These are phyloP conservation scores for Peromyscus aztecus DNA, from an alignment of 2,797 vertebrate species.

Conservation along the genomic window DNA sequence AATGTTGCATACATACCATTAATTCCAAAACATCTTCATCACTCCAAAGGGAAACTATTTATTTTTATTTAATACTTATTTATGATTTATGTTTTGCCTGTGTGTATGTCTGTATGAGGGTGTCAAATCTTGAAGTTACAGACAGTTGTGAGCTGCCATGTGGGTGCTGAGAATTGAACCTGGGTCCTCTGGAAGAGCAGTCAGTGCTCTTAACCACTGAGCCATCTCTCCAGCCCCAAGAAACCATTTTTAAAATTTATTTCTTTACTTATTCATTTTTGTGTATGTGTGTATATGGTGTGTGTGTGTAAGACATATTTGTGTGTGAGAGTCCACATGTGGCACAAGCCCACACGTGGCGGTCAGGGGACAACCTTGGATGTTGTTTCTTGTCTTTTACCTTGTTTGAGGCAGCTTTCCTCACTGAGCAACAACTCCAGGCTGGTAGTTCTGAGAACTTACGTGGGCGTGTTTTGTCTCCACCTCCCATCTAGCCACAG, in stretches of 20 bases:
- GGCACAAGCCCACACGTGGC: not conserved
- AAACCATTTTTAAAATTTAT: not conserved
- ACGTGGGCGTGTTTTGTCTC: not conserved
- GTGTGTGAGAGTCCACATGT: not conserved
- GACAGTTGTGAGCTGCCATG: not conserved
- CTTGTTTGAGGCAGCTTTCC: not conserved
- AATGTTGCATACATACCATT: not conserved
- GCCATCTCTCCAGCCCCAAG: not conserved
- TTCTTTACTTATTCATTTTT: not conserved
- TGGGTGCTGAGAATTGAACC: not conserved
- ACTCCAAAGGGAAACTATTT: not conserved
- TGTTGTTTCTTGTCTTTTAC: not conserved
- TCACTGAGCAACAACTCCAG: not conserved
- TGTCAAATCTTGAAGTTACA: not conserved
- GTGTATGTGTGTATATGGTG: not conserved
- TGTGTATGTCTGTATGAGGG: not conserved
- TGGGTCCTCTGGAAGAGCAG: not conserved
- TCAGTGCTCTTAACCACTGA: not conserved
- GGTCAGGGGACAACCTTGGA: no score
- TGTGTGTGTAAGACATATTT: not conserved
- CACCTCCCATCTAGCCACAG: not conserved
- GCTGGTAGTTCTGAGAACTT: no score
- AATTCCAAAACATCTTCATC: slow-evolving; percentile 63
- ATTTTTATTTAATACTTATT: not conserved
- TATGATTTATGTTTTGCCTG: not conserved